Percentiles rank a stretch among this genome's conserved stretches.
These are phyloP conservation scores for Tetranychus urticae DNA, from an alignment of 1,140 invertebrate species.

Conservation along the genomic window DNA sequence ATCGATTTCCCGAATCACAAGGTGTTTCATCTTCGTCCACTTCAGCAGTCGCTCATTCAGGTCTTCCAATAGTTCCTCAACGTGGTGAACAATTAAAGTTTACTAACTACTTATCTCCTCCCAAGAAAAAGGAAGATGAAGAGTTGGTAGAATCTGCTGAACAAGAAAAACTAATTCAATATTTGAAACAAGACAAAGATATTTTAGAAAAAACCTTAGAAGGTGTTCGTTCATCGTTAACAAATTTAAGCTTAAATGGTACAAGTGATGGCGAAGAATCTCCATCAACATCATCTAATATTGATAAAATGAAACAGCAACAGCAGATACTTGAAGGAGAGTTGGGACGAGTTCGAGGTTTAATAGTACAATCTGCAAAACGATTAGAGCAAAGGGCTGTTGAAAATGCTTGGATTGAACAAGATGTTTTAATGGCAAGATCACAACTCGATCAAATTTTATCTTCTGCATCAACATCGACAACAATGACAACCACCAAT, in stretches of 20 bases:
- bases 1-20: neutral
- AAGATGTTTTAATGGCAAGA: conserved; percentile 53
- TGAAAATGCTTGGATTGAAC: conserved; percentile 61
- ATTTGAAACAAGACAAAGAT: conserved; percentile 26
- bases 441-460: conserved; percentile 51
- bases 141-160: neutral
- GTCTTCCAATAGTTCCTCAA: neutral
- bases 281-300: conserved; percentile 27
- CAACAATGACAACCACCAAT: too few relatives aligned
- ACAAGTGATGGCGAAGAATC: neutral
- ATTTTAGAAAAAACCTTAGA: conserved; percentile 46
- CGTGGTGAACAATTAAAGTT: neutral
- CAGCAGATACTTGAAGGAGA: conserved; percentile 51
- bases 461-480: conserved; percentile 10
- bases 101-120: neutral
- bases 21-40: too few relatives aligned
- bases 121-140: neutral
- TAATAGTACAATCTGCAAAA: conserved; percentile 69
- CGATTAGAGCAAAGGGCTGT: conserved; percentile 70
- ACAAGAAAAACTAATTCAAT: neutral
- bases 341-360: conserved; percentile 48
- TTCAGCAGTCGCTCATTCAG: neutral
- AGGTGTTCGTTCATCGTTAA: conserved; percentile 27
- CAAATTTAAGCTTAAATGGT: conserved; percentile 17
- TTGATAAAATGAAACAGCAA: conserved; percentile 41